Conservation (phyloP, 1,140 invertebrate species). For the Arion vulgaris region DNA sequence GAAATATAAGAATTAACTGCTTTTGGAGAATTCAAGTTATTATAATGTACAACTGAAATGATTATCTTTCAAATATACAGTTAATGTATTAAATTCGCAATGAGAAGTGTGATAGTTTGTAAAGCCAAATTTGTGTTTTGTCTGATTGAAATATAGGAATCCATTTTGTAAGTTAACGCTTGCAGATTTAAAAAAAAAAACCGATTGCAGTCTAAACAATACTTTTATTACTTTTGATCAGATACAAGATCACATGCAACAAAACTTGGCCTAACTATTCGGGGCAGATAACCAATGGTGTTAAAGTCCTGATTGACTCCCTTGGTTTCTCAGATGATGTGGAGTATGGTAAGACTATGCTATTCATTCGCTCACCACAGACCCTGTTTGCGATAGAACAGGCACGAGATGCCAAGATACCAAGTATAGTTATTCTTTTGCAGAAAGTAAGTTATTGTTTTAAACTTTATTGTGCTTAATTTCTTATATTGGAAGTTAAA, state of each 20-base stretch:
- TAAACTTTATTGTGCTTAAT: neutral
- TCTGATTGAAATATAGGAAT: too few species aligned
- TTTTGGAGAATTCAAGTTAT: too few species aligned
- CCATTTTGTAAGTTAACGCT: too few species aligned
- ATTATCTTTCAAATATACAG: too few species aligned
- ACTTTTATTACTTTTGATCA: conserved; percentile 66
- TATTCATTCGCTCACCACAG: conserved; percentile 92
- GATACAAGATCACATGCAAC: conserved; percentile 96
- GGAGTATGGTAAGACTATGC: conserved; percentile 93
- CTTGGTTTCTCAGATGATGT: conserved; percentile 87
- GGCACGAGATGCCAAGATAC: conserved; percentile 81
- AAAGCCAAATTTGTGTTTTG: too few species aligned
- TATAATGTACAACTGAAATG: neutral
- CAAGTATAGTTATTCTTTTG: conserved; percentile 89
- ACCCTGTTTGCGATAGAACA: conserved; percentile 92
- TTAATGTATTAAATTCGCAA: too few species aligned
- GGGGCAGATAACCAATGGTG: conserved; percentile 85
- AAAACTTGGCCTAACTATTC: conserved; percentile 96
- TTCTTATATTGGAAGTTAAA: too few species aligned
- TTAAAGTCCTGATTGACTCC: conserved; percentile 86
- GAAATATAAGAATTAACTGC: too few species aligned
- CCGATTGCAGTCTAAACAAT: too few species aligned
- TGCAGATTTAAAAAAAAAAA: too few species aligned
- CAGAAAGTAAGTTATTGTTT: conserved; percentile 82
- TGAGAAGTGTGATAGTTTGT: too few species aligned